Conservation (phyloP, 2,113 vertebrate genomes). For the Orientallactaga bullata region DNA sequence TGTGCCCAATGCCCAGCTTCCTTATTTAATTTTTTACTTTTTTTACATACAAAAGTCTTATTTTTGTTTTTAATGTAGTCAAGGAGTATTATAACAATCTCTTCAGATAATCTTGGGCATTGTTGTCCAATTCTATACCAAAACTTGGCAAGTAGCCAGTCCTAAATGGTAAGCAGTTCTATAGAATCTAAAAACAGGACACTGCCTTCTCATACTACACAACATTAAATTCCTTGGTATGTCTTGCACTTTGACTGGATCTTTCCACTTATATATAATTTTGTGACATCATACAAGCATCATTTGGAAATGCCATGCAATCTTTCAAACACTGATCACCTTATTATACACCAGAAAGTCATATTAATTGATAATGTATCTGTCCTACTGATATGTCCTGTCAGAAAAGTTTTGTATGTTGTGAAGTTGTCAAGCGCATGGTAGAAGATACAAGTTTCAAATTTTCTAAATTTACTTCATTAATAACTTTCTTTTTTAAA, state of each 20-base stretch:
- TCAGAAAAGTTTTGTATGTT: slow-evolving; percentile 8
- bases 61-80: slow-evolving; percentile 37
- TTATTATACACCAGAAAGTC: slow-evolving; percentile 45
- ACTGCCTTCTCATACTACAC: background rate
- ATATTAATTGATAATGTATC: background rate
- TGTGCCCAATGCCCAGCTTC: no score
- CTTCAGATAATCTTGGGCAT: slow-evolving; percentile 25
- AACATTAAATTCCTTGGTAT: background rate
- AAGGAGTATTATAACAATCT: background rate
- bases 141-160: slow-evolving; percentile 9
- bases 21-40: background rate
- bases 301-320: slow-evolving; percentile 12
- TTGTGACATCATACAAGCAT: background rate
- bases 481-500: background rate
- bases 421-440: background rate
- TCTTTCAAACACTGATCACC: slow-evolving; percentile 32
- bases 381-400: background rate
- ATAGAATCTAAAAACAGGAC: background rate
- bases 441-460: slow-evolving; percentile 17
- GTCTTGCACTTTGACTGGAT: background rate
- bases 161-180: slow-evolving; percentile 23
- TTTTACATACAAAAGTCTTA: background rate
- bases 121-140: background rate
- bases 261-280: background rate
- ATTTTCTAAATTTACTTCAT: background rate